Base-by-base conservation (phyloP, 2,113 vertebrate species). In the Rhinogobius similis region DNA sequence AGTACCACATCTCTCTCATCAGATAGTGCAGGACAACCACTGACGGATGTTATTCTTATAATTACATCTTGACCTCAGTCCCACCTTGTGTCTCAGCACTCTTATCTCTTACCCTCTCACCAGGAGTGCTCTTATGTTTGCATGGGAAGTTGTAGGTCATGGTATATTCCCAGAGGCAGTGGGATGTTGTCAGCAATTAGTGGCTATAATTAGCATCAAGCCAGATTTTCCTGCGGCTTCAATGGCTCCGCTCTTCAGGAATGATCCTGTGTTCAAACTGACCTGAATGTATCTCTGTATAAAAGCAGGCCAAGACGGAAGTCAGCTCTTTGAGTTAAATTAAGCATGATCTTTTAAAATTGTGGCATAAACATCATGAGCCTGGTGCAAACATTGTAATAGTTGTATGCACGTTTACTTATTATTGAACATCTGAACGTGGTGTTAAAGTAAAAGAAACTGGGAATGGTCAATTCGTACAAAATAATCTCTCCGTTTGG, bases 131-230 rank as follows among this genome's bases (percentile, higher is more conserved):
- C 68, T 67, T 9, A 8, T 82, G 74, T 78, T 69, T 75, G 71
- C 44, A 41, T 74, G 73, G 23, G 10, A 59, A 38, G 23, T 87
- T 84, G 84, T 87, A 83, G 86, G 87, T 87, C 82, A 86, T 50
- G 69, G 41, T 73, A 38, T 84, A 63, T 48, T 88, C 81, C 86
- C 64, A 27, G 70, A 66, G 86, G 77, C 67, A 46, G 68, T 5
- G 65, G 69, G 84, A 83, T 70, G 83, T 68, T 84, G 83, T 80
- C 72, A 36, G 67, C 71, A 82, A 78, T 86, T 77, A 77, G 79
- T 72, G 81, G 2, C 87, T 86, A 83, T 83, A 82, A 82, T 86
- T 89, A 87, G 79, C 62, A 71, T 58, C 69, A 36, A 5, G 21
- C 44, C 71, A 62, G 70, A 66, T 72, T 76, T 76, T 86, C 62